Evolutionary conservation across 2,797 vertebrate species (phyloP).

Genomic region (Myripristis jacobus): DNA sequence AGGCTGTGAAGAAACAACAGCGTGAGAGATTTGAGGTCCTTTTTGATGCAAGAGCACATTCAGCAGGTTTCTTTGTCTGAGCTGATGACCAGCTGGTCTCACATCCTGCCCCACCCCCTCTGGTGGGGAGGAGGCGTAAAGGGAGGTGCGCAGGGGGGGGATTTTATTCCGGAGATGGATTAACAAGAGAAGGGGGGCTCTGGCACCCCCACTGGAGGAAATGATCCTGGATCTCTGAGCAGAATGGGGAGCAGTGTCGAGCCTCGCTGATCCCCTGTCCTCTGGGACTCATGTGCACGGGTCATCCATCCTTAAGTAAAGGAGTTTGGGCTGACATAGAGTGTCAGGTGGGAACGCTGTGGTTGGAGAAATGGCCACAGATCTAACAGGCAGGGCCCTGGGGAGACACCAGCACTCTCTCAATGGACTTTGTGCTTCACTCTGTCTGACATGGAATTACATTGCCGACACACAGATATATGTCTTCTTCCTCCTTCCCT

Average conservation of each 20-base stretch:
- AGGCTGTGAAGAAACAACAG: slow-evolving; percentile 37
- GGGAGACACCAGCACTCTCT: not conserved
- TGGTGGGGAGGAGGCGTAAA: slow-evolving; percentile 54
- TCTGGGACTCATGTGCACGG: slow-evolving; percentile 34
- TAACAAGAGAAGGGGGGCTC: slow-evolving; percentile 48
- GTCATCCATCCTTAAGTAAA: slow-evolving; percentile 28
- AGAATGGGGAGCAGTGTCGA: slow-evolving; percentile 45
- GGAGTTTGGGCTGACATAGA: slow-evolving; percentile 33
- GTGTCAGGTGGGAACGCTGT: slow-evolving; percentile 44
- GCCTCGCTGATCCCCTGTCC: slow-evolving; percentile 56
- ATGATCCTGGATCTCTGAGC: slow-evolving; percentile 43
- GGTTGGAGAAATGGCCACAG: slow-evolving; percentile 22
- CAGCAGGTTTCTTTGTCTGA: slow-evolving; percentile 84
- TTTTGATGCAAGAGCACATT: slow-evolving; percentile 79
- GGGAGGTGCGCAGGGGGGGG: slow-evolving; percentile 38
- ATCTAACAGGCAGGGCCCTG: slow-evolving; percentile 24
- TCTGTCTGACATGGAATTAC: not conserved
- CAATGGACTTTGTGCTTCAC: slow-evolving; percentile 12
- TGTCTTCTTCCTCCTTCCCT: not conserved
- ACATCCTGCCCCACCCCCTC: slow-evolving; percentile 76
- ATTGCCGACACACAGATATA: not conserved
- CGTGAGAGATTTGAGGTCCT: slow-evolving; percentile 55
- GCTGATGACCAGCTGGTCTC: slow-evolving; percentile 83
- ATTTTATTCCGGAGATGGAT: slow-evolving; percentile 76
- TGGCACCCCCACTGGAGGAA: slow-evolving; percentile 34